These are phyloP conservation scores for Coregonus clupeaformis DNA, from an alignment of 2,113 vertebrate species.

Conservation along the genomic window DNA sequence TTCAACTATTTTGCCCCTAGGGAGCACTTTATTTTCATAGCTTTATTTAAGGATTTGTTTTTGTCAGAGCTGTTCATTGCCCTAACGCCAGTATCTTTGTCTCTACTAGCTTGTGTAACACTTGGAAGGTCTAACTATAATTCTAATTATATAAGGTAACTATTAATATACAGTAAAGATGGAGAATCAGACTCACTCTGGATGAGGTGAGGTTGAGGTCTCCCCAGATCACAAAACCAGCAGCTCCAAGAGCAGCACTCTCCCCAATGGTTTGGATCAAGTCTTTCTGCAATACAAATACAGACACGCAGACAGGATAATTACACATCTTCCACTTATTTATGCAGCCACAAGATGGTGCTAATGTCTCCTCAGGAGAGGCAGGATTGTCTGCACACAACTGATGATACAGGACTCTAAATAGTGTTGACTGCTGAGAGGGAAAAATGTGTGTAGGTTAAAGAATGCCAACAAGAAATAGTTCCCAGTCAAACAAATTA, in stretches of 20 bases:
- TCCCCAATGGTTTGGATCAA: constrained; percentile 78
- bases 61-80: no score
- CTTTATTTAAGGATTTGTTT: no score
- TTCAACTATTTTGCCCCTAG: no score
- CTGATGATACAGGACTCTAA: background rate
- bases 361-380: background rate
- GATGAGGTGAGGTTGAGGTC: constrained; percentile 80
- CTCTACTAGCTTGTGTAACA: no score
- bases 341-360: constrained; percentile 37
- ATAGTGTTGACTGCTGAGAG: background rate
- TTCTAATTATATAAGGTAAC: no score
- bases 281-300: constrained; percentile 68
- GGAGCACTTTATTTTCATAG: no score
- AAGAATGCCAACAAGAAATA: no score
- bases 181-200: constrained; percentile 61
- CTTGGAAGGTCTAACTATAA: no score
- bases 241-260: constrained; percentile 79
- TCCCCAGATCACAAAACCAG: constrained; percentile 79
- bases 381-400: background rate
- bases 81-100: no score
- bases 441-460: no score
- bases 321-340: background rate
- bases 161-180: no score
- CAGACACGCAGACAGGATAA: constrained; percentile 20
- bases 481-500: background rate